Evolutionary conservation across 2,888 invertebrate genomes (phyloP).

Genomic region (Sturmia bella): DNA sequence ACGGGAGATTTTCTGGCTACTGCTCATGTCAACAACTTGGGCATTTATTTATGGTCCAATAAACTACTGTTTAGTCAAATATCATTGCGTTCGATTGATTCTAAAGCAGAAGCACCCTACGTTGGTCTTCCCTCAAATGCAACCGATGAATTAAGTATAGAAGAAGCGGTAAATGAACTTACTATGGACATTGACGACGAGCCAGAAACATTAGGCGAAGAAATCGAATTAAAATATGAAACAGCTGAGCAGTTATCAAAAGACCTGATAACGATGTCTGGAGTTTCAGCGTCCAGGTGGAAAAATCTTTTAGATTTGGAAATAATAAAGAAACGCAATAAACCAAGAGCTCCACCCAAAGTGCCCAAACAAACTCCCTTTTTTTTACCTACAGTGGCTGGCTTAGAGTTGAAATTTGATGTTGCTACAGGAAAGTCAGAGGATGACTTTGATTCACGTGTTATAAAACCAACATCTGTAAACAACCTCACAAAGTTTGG

Average conservation of each 20-base stretch:
- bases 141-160: constrained; percentile 77
- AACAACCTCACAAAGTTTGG: constrained; percentile 88
- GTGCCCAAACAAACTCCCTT: constrained; percentile 95
- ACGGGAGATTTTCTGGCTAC: constrained; percentile 95
- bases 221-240: constrained; percentile 79
- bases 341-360: constrained; percentile 92
- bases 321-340: constrained; percentile 92
- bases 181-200: constrained; percentile 73
- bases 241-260: constrained; percentile 82
- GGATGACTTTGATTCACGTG: constrained; percentile 82
- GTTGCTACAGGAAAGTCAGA: constrained; percentile 75
- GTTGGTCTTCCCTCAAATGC: constrained; percentile 82
- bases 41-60: constrained; percentile 97
- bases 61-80: constrained; percentile 91
- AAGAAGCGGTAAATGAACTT: constrained; percentile 78
- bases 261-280: constrained; percentile 91
- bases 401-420: constrained; percentile 92
- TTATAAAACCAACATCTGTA: constrained; percentile 84
- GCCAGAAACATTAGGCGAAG: constrained; percentile 76
- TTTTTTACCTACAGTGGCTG: constrained; percentile 95
- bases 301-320: constrained; percentile 94
- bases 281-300: constrained; percentile 94
- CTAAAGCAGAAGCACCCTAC: constrained; percentile 83
- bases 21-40: constrained; percentile 92
- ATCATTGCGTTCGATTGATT: constrained; percentile 88